Base-by-base conservation (phyloP, 2,888 invertebrate genomes). In the Epinotia nisella region DNA sequence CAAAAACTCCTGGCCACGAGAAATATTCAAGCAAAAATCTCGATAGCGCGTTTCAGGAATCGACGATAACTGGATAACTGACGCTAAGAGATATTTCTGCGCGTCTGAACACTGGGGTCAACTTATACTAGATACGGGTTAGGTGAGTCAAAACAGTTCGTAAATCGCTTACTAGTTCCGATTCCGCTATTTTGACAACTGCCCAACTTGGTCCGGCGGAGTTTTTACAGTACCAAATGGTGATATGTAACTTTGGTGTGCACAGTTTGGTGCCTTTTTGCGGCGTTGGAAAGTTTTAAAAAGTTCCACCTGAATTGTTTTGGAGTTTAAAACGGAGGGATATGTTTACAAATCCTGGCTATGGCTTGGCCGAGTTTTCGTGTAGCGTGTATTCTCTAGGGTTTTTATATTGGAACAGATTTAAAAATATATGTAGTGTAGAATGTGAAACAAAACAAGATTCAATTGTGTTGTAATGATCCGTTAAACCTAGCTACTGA, bases 291-390 rank as follows among this genome's bases (percentile, higher is more conserved):
- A 41, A 66, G n/a, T 56, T 66, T 65, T n/a, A 17, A n/a, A 65
- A 66, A 56, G 55, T 41, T 55, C 21, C 55, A 21, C 56, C 41
- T 56, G 55, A 55, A 66, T 66, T 56, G 66, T 66, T 56, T 41
- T n/a, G n/a, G 19, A 29, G 55, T 56, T 56, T 21, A 39, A 56
- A 55, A 51, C n/a, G 66, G 21, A 39, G 21, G 66, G 39, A 66
- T 66, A 55, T 55, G 65, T 55, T 24, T 17, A 3, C 24, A 24
- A 39, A 55, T 65, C 64, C 29, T 19, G 64, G 64, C 35, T 19
- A 55, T 21, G 39, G 39, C 24, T 66, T 56, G 56, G 11, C 66
- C 56, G 41, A 66, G 24, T 55, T 65, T 55, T 4, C 51, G 51
- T 11, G 19, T 35, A 35, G 9, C 35, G 35, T 35, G 35, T 17